A percentile compares a stretch with the other conserved stretches of the same genome.
These are phyloP conservation scores for Pangasius macronema DNA, from an alignment of 2,797 vertebrate genomes.

Conservation along the genomic window DNA sequence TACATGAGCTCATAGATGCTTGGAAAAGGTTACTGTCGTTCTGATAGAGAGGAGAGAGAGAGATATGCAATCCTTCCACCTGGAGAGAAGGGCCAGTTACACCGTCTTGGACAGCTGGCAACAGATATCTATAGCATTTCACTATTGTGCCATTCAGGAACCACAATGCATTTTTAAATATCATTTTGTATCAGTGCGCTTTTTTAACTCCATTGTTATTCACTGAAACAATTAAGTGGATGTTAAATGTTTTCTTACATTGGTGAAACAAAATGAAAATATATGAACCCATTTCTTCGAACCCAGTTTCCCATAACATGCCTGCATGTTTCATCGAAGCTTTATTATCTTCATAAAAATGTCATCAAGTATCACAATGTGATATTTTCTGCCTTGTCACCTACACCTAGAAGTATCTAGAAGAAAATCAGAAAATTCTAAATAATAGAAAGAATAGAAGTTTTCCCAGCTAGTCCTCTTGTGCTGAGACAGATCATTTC, in stretches of 20 bases:
- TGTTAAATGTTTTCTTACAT: neutral
- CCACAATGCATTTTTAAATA: no score
- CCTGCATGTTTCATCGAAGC: neutral
- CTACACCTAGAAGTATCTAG: neutral
- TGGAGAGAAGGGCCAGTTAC: neutral
- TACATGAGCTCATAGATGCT: constrained; percentile 2
- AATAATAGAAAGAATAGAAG: neutral
- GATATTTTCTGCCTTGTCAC: neutral
- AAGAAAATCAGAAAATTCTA: neutral
- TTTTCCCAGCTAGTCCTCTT: neutral
- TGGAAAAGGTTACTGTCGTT: neutral
- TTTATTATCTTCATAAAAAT: neutral
- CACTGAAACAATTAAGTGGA: neutral
- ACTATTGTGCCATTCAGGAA: neutral
- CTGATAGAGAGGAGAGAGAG: neutral
- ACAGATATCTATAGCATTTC: neutral
- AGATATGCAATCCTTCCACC: constrained; percentile 7
- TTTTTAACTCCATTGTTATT: neutral
- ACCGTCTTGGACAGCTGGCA: neutral
- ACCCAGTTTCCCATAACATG: neutral
- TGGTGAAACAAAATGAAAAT: neutral
- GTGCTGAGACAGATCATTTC: neutral
- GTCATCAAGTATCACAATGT: neutral
- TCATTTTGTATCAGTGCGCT: neutral
- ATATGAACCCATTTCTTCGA: neutral